phyloP scores from a whole-genome alignment of 2,888 invertebrate genomes.

The Zhuqinia jingwanae region DNA sequence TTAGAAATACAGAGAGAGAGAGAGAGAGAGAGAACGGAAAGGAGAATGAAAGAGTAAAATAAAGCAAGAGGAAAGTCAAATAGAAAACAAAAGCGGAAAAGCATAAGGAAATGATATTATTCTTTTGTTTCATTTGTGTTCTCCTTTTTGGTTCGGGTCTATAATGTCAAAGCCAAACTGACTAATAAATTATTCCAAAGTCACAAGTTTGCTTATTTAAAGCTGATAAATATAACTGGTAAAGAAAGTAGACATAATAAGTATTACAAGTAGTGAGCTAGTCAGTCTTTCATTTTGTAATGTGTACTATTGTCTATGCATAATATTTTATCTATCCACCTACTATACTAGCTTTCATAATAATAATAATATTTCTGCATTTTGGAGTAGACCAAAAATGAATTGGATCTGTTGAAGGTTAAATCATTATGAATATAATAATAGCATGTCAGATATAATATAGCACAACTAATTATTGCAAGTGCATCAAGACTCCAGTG shows the following conservation, averaged over 20 bases:
- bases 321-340: no score
- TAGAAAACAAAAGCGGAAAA: conserved; percentile 57
- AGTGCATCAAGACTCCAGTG: no score
- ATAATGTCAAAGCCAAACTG: conserved; percentile 68
- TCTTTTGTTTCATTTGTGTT: conserved; percentile 64
- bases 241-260: conserved; percentile 2
- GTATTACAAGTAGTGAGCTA: conserved; percentile 2
- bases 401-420: no score
- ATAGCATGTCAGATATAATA: no score
- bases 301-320: no score
- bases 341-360: no score
- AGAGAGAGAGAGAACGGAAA: not conserved
- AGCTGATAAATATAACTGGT: conserved; percentile 65
- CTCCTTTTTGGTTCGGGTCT: conserved; percentile 55
- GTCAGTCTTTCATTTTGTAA: no score
- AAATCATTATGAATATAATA: no score
- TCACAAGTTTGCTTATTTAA: conserved; percentile 68
- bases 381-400: no score
- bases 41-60: not conserved
- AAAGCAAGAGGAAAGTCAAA: conserved; percentile 1
- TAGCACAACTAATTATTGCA: no score
- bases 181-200: conserved; percentile 66
- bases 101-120: conserved; percentile 66
- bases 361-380: no score
- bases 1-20: not conserved